These are phyloP conservation scores for Menura novaehollandiae DNA, from an alignment of 2,113 vertebrate genomes.

Conservation along the genomic window DNA sequence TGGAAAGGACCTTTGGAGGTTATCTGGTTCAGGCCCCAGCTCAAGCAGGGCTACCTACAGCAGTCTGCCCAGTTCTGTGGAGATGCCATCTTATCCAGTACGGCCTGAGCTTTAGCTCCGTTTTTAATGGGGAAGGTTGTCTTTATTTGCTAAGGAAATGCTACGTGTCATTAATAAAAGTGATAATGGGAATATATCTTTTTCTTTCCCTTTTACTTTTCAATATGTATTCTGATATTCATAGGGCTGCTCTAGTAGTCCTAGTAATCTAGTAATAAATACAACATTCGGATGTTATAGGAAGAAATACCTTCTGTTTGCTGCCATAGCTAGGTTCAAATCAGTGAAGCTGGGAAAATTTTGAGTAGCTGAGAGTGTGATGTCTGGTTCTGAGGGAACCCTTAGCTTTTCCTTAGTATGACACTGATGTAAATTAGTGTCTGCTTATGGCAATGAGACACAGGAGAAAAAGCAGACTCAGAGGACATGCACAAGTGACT, in stretches of 20 bases:
- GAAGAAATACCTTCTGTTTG: background rate
- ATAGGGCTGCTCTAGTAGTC: background rate
- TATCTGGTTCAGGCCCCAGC: background rate
- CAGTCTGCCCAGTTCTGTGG: background rate
- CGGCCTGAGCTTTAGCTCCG: background rate
- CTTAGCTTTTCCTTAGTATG: background rate
- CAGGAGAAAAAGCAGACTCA: background rate
- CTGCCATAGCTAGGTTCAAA: background rate
- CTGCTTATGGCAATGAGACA: background rate
- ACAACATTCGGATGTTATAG: background rate
- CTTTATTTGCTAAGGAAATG: background rate
- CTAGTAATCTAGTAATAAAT: background rate
- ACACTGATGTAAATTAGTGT: background rate
- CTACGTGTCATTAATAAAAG: background rate
- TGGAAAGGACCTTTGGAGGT: background rate
- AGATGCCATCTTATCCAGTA: background rate
- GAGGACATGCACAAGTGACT: background rate
- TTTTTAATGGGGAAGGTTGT: background rate
- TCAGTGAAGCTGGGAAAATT: background rate
- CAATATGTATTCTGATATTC: background rate
- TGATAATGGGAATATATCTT: background rate
- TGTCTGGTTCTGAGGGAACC: background rate
- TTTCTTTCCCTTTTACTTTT: background rate
- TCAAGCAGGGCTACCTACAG: background rate
- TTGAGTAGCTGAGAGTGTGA: background rate